phyloP scores from a whole-genome alignment of 2,797 vertebrate genomes.

The Myoxocephalus aenaeus region DNA sequence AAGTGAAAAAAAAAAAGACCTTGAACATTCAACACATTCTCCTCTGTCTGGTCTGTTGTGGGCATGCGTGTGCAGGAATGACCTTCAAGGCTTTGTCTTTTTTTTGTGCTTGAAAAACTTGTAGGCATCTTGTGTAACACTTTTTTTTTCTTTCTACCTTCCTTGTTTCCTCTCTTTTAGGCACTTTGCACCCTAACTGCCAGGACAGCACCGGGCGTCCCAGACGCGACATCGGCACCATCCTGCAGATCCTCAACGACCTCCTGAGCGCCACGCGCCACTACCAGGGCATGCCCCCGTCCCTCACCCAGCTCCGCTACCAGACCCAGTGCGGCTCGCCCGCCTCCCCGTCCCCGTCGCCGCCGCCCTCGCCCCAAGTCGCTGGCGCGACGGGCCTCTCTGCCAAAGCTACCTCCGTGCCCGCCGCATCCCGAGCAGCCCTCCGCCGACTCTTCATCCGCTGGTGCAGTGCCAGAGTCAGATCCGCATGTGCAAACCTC shows the following conservation, averaged over 20 bases:
- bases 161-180: conserved; percentile 68
- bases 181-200: conserved; percentile 98
- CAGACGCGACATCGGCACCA: conserved; percentile 94
- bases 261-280: conserved; percentile 97
- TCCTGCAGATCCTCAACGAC: conserved; percentile 98
- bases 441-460: conserved; percentile 83
- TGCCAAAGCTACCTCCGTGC: conserved; percentile 92
- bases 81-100: not conserved
- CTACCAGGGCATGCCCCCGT: conserved; percentile 98
- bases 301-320: conserved; percentile 95
- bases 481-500: conserved; percentile 93
- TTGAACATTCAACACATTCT: not conserved
- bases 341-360: conserved; percentile 80
- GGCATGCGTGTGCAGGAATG: not conserved
- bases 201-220: conserved; percentile 97
- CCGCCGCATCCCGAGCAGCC: conserved; percentile 72
- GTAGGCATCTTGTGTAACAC: not conserved
- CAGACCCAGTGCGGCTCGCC: conserved; percentile 91
- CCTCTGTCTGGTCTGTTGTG: not conserved
- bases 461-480: conserved; percentile 94
- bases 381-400: conserved; percentile 82
- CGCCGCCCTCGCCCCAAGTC: conserved; percentile 82
- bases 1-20: not conserved
- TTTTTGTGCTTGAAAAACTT: too few relatives aligned
- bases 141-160: not conserved